phyloP scores from a whole-genome alignment of 1,140 invertebrate species.

The Phortica variegata region DNA sequence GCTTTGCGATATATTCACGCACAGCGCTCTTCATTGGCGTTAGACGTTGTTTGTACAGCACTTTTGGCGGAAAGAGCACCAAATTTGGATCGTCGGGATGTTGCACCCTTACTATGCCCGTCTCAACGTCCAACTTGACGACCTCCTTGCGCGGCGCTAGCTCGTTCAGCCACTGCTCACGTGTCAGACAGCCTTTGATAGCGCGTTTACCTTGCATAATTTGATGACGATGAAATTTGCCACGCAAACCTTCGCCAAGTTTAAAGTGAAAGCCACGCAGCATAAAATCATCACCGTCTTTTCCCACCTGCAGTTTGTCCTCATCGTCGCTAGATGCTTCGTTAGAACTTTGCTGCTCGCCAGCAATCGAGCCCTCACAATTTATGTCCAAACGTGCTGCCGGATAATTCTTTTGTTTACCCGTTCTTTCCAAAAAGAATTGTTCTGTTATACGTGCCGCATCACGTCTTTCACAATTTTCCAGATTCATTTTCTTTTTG shows the following conservation, averaged over 20 bases:
- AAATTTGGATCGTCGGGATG: conserved; percentile 44
- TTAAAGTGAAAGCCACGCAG: conserved; percentile 50
- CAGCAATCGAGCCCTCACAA: conserved; percentile 25
- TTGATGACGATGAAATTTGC: conserved; percentile 42
- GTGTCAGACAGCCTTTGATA: conserved; percentile 41
- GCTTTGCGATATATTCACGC: conserved; percentile 32
- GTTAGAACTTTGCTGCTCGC: conserved; percentile 30
- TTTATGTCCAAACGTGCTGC: conserved; percentile 30
- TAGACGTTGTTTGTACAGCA: conserved; percentile 12
- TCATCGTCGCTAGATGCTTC: conserved; percentile 41
- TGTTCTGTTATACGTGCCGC: conserved; percentile 32
- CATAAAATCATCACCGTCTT: conserved; percentile 35
- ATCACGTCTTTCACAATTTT: conserved; percentile 34
- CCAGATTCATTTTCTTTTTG: conserved; percentile 33
- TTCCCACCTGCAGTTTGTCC: conserved; percentile 46
- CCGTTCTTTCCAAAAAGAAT: conserved; percentile 32
- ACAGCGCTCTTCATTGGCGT: conserved; percentile 32
- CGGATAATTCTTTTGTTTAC: conserved; percentile 30
- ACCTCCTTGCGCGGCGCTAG: conserved; percentile 41
- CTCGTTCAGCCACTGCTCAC: conserved; percentile 50
- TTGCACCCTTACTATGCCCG: conserved; percentile 37
- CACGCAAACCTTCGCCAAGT: conserved; percentile 37
- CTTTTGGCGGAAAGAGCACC: conserved; percentile 34
- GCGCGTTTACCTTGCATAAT: conserved; percentile 39
- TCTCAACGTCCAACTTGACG: conserved; percentile 43